Conservation (phyloP, 1,140 invertebrate genomes). For the Drosophila sucinea region DNA sequence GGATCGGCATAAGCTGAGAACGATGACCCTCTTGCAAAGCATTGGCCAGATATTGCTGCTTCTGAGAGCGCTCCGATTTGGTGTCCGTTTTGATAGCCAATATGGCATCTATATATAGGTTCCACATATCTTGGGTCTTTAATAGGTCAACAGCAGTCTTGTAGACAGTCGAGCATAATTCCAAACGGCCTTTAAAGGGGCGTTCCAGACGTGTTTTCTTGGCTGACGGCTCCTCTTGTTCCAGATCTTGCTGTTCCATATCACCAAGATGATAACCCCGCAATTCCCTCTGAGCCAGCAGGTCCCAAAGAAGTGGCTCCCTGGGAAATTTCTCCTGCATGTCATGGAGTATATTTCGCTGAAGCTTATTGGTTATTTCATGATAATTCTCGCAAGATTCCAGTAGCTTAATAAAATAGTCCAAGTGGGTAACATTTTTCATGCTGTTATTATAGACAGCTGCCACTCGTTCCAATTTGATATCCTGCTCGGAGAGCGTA, state of each 20-base stretch:
- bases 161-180: conserved; percentile 67
- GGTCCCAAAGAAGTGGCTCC: conserved; percentile 69
- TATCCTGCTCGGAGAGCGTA: conserved; percentile 61
- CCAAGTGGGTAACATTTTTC: conserved; percentile 58
- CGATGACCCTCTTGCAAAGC: conserved; percentile 71
- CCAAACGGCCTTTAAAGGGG: conserved; percentile 59
- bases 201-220: conserved; percentile 48
- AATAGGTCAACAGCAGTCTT: conserved; percentile 66
- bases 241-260: conserved; percentile 40
- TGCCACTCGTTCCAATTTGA: conserved; percentile 66
- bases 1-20: conserved; percentile 59
- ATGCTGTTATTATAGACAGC: conserved; percentile 69
- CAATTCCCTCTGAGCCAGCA: conserved; percentile 71
- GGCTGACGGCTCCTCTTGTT: conserved; percentile 33
- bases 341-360: conserved; percentile 66
- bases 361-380: conserved; percentile 58
- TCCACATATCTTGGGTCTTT: conserved; percentile 58
- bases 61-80: conserved; percentile 41
- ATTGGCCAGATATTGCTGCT: conserved; percentile 60
- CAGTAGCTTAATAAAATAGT: conserved; percentile 68
- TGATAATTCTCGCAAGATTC: conserved; percentile 61
- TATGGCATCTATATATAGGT: conserved; percentile 71
- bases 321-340: conserved; percentile 66
- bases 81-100: conserved; percentile 59
- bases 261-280: conserved; percentile 65